A percentile compares a stretch with the other conserved stretches of the same genome.
phyloP scores from a whole-genome alignment of 2,888 invertebrate genomes.

The Lasioglossum lativentre region DNA sequence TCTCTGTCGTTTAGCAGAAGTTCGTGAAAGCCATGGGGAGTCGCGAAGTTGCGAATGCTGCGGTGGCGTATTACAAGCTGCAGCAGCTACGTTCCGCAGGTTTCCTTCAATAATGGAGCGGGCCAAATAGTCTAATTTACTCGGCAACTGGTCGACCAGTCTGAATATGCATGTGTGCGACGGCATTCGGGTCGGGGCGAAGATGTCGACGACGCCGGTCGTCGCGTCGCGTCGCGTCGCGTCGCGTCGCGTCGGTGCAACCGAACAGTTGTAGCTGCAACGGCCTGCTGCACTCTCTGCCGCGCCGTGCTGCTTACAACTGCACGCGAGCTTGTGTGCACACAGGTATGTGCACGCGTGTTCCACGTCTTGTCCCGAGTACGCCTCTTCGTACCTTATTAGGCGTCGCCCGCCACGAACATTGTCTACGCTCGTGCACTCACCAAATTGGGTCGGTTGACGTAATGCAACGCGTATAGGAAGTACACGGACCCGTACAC shows the following conservation, averaged over 20 bases:
- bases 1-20: constrained; percentile 48
- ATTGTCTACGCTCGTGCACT: constrained; percentile 69
- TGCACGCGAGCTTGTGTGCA: constrained; percentile 37
- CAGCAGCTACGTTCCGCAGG: constrained; percentile 69
- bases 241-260: constrained; percentile 11
- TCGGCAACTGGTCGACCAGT: constrained; percentile 69
- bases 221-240: not conserved
- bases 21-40: constrained; percentile 67
- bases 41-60: constrained; percentile 71
- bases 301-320: not conserved
- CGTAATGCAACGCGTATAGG: constrained; percentile 47
- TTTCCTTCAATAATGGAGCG: constrained; percentile 77
- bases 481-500: constrained; percentile 19
- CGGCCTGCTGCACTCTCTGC: constrained; percentile 32
- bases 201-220: constrained; percentile 24
- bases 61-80: constrained; percentile 68
- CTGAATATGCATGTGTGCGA: constrained; percentile 73
- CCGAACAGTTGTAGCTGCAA: constrained; percentile 43
- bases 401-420: constrained; percentile 67
- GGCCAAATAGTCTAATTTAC: constrained; percentile 78
- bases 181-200: constrained; percentile 48
- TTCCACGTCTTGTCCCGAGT: constrained; percentile 38
- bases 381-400: constrained; percentile 76
- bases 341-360: constrained; percentile 54
- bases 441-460: constrained; percentile 73